These are phyloP conservation scores for Formicarius rufipectus DNA, from an alignment of 2,113 vertebrate species.

Conservation along the genomic window DNA sequence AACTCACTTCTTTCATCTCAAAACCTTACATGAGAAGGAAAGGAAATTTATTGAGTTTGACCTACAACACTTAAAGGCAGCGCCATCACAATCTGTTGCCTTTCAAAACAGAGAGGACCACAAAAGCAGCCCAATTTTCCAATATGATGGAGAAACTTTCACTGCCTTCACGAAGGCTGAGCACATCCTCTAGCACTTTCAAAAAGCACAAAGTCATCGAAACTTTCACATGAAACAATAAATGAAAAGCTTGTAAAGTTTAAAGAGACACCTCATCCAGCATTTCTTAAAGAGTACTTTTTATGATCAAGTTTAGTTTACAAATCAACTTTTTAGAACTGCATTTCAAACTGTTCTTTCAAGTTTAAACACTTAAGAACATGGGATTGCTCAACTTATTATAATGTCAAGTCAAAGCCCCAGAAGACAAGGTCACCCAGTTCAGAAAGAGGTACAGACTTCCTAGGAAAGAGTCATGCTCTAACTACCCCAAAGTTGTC, in stretches of 20 bases:
- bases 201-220: background rate
- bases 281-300: background rate
- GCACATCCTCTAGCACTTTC: conserved; percentile 15
- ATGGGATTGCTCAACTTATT: background rate
- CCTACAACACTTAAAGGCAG: background rate
- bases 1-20: background rate
- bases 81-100: background rate
- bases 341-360: background rate
- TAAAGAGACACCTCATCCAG: background rate
- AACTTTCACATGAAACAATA: background rate
- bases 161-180: background rate
- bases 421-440: background rate
- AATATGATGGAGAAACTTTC: background rate
- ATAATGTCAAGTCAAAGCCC: background rate
- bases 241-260: background rate
- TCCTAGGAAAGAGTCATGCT: background rate
- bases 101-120: background rate
- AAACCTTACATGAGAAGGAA: background rate
- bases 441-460: background rate
- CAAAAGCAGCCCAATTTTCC: background rate
- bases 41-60: background rate
- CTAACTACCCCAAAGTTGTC: background rate
- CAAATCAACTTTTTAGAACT: background rate
- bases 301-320: background rate
- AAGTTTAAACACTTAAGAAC: background rate